Base-by-base conservation (phyloP, 2,797 vertebrate species). In the Aldrovandia affinis region DNA sequence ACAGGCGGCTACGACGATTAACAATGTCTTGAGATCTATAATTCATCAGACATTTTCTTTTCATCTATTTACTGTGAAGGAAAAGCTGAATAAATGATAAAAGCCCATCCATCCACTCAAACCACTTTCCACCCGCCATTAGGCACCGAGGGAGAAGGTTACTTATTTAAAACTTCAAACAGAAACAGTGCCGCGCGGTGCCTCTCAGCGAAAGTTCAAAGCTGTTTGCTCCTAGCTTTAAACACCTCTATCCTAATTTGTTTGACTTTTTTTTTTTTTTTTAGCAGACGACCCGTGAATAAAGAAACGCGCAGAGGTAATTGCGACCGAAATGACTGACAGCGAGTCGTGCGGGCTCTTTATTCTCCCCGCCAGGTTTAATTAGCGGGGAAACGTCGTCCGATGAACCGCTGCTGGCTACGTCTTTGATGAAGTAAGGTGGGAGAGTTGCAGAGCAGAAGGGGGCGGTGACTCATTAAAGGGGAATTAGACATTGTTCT, bases 371-470 rank as follows among this genome's bases (percentile, higher is more conserved):
- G 52, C 68, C 83, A 42, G n/a, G 70, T 79, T 87, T 88, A 86
- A 88, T 86, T 84, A 84, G 83, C 73, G 54, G 42, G 77, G 52
- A 80, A 63, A 30, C 7, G 61, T 55, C 84, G 78, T 78, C 85
- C 83, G 82, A 54, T 81, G 52, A 84, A 84, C 83, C 50, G 80
- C 73, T 9, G n/a, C 70, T 6, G 59, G 81, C 79, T 80, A 47
- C 65, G 57, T 68, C 61, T 81, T 78, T 81, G 78, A 20, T 85
- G 82, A 84, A 55, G 80, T 52, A 63, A 77, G 70, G 81, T 70
- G 78, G 78, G 57, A 73, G 65, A 78, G 78, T 80, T 82, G 63
- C 77, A 33, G 15, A 81, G 59, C 81, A 84, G 81, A 87, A 78
- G 30, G 80, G 78, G 78, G 8, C 73, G 28, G 20, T 81, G 70